Evolutionary conservation across 2,797 vertebrate genomes (phyloP), one percentile per base, ranked within the genome.

Genomic region (Thaleichthys pacificus): DNA sequence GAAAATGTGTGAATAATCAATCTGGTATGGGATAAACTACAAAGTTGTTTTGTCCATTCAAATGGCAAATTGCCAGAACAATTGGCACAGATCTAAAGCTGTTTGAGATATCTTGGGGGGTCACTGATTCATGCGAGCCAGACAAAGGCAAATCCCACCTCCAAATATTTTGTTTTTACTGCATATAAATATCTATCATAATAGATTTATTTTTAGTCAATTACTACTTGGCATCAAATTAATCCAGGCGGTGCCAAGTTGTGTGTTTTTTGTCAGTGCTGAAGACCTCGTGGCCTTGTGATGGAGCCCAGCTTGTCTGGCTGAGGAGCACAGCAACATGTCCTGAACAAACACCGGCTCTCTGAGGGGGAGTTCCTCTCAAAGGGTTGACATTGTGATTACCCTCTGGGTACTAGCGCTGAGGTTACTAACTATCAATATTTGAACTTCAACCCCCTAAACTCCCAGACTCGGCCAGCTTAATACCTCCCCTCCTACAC

Each of bases 381-480:
- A 90, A 89, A 86, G 87, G 90, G 88, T 85, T 90, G 91, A 92
- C 85, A 88, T 78, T 89, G 85, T 87, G 88, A 92, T 92, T 92
- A 91, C 85, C 84, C 85, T 90, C 82, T 84, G 71, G 82, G 89
- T 90, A 87, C 84, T 85, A 92, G 86, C 90, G 77, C 70, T 82
- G 82, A 86, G 90, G 90, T 91, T 90, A 89, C 80, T 81, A 84
- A 86, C 86, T 81, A 86, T 90, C 89, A 93, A 91, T 93, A 93
- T 93, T 93, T 93, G 89, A 89, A 92, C 88, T 88, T 89, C 81
- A 76, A 68, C 74, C 84, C 88, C 81, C 47, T 78, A 81, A 87
- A 81, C 82, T 71, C 75, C 24, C 1, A 78, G 84, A 81, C 81
- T 5, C 56, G 4, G 56, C 80, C 72, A 47, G 57, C 71, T 76